Percentiles rank a stretch among this genome's conserved stretches.
phyloP scores from a whole-genome alignment of 2,113 vertebrate species.

The Vulpes ferrilata region DNA sequence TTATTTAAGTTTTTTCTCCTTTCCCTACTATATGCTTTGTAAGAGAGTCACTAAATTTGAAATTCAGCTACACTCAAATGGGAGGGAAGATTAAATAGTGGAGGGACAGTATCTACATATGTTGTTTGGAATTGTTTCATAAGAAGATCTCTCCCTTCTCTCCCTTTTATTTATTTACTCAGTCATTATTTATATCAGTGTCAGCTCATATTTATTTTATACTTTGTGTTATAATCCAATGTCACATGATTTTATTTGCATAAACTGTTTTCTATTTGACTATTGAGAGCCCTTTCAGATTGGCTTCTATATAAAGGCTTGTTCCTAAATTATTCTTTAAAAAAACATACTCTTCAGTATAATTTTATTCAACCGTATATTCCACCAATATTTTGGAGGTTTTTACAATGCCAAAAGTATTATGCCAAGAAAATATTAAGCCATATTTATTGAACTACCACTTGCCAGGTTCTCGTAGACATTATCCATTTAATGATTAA shows the following conservation, averaged over 20 bases:
- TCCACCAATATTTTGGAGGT: not conserved
- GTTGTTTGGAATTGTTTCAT: conserved; percentile 17
- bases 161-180: not conserved
- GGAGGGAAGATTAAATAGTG: not conserved
- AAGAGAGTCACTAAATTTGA: not conserved
- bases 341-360: not conserved
- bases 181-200: not conserved
- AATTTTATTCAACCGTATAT: not conserved
- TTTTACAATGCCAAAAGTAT: not conserved
- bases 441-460: not conserved
- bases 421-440: not conserved
- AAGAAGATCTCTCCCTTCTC: not conserved
- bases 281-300: not conserved
- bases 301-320: not conserved
- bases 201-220: conserved; percentile 26
- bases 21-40: not conserved
- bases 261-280: conserved; percentile 37
- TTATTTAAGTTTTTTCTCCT: not conserved
- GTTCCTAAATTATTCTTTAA: conserved; percentile 15
- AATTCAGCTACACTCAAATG: not conserved
- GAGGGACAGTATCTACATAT: not conserved
- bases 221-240: not conserved
- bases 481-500: conserved; percentile 3
- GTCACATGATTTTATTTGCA: not conserved
- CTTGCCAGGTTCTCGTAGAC: not conserved